Percentiles rank a stretch among this genome's conserved stretches.
These are phyloP conservation scores for Erebia epiphron DNA, from an alignment of 2,888 invertebrate genomes.

Conservation along the genomic window DNA sequence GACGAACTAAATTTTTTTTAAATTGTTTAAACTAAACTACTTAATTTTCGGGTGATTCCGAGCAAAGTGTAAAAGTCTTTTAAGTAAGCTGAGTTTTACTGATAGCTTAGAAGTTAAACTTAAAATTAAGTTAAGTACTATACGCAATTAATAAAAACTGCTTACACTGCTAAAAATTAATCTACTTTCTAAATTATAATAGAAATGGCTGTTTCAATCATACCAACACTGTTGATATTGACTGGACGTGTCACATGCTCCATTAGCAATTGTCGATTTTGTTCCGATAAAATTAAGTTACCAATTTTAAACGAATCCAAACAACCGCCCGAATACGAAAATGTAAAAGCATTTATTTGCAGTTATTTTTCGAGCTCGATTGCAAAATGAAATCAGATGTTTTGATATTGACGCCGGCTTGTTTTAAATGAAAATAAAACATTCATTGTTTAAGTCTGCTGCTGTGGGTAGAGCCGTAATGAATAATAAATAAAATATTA, in stretches of 20 bases:
- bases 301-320: constrained; percentile 11
- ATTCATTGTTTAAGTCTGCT: constrained; percentile 42
- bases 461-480: constrained; percentile 33
- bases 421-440: constrained; percentile 44
- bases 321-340: not conserved
- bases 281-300: constrained; percentile 15
- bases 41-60: not conserved
- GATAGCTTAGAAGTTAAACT: too few relatives aligned
- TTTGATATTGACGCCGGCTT: constrained; percentile 37
- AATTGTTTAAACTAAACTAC: not conserved
- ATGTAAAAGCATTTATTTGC: constrained; percentile 16
- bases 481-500: constrained; percentile 40
- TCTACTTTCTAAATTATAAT: not conserved
- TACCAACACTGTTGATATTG: not conserved
- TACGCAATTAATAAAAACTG: too few relatives aligned
- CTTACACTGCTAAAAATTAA: too few relatives aligned
- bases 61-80: not conserved
- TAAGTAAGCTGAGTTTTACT: too few relatives aligned
- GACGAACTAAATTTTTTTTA: too few relatives aligned
- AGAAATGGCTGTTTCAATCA: not conserved
- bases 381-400: constrained; percentile 38
- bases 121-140: too few relatives aligned
- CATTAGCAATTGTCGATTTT: constrained; percentile 14
- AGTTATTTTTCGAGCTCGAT: constrained; percentile 28
- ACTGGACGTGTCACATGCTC: constrained; percentile 5